Conservation (phyloP, 1,140 invertebrate genomes). For the Eupeodes corollae region DNA sequence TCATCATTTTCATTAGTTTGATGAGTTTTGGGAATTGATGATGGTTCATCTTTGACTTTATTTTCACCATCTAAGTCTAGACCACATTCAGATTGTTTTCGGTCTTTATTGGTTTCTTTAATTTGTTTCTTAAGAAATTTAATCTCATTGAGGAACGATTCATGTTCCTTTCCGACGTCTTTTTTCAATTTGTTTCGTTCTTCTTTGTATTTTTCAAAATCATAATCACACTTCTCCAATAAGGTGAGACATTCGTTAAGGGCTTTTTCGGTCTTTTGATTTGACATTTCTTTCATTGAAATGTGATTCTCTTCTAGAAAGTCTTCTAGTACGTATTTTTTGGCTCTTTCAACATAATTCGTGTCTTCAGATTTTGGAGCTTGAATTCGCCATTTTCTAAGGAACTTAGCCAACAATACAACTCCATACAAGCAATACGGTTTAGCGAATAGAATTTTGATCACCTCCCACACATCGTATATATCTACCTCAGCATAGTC, state of each 20-base stretch:
- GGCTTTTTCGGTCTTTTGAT: slow-evolving; percentile 26
- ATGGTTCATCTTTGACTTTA: neutral
- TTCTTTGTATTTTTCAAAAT: slow-evolving; percentile 30
- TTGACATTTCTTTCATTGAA: slow-evolving; percentile 32
- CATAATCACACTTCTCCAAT: slow-evolving; percentile 25
- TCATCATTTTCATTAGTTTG: neutral
- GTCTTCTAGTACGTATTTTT: slow-evolving; percentile 35
- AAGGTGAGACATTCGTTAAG: slow-evolving; percentile 26
- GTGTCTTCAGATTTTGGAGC: slow-evolving; percentile 16
- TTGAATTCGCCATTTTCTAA: slow-evolving; percentile 24
- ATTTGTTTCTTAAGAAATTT: slow-evolving; percentile 28
- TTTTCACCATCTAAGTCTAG: neutral
- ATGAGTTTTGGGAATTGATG: no score
- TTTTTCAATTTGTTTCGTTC: slow-evolving; percentile 20
- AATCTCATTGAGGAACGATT: slow-evolving; percentile 31
- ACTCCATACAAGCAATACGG: slow-evolving; percentile 34
- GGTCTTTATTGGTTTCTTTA: slow-evolving; percentile 19
- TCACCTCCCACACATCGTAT: slow-evolving; percentile 26
- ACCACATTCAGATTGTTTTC: slow-evolving; percentile 6
- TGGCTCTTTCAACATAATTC: slow-evolving; percentile 25
- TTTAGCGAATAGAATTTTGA: slow-evolving; percentile 31
- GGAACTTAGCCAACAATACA: slow-evolving; percentile 33
- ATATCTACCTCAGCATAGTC: slow-evolving; percentile 20
- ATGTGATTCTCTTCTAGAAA: slow-evolving; percentile 32
- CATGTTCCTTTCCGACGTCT: slow-evolving; percentile 16